Conservation (phyloP, 2,113 vertebrate genomes). For the Ailurus styani region DNA sequence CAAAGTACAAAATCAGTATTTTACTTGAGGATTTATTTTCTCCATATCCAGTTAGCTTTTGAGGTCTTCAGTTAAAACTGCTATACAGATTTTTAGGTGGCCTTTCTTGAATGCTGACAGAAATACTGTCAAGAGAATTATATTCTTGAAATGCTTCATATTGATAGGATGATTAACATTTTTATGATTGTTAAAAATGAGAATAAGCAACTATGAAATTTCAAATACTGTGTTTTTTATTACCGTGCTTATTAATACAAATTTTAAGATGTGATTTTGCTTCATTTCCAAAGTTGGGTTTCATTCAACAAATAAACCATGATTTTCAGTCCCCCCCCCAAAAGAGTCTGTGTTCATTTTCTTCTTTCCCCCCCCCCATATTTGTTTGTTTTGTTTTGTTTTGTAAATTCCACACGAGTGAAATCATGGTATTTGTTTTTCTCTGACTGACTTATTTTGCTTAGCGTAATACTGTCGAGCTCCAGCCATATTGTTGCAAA, state of each 20-base stretch:
- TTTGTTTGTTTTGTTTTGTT: no score
- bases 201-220: slow-evolving; percentile 16
- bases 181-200: slow-evolving; percentile 34
- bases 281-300: not conserved
- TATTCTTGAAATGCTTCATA: slow-evolving; percentile 63
- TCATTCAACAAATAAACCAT: not conserved
- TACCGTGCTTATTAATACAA: not conserved
- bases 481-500: not conserved
- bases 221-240: slow-evolving; percentile 25
- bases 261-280: not conserved
- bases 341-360: no score
- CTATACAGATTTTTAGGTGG: not conserved
- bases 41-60: not conserved
- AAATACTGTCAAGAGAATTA: slow-evolving; percentile 27
- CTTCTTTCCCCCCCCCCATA: no score
- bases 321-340: not conserved
- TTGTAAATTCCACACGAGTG: not conserved
- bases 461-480: not conserved
- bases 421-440: not conserved
- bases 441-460: not conserved
- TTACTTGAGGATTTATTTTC: slow-evolving; percentile 13
- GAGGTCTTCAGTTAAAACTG: not conserved
- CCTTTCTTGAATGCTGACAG: slow-evolving; percentile 20
- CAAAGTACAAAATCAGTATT: slow-evolving; percentile 4
- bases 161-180: slow-evolving; percentile 18